phyloP scores from a whole-genome alignment of 2,113 vertebrate genomes.

The Rhynchopsitta pachyrhyncha region DNA sequence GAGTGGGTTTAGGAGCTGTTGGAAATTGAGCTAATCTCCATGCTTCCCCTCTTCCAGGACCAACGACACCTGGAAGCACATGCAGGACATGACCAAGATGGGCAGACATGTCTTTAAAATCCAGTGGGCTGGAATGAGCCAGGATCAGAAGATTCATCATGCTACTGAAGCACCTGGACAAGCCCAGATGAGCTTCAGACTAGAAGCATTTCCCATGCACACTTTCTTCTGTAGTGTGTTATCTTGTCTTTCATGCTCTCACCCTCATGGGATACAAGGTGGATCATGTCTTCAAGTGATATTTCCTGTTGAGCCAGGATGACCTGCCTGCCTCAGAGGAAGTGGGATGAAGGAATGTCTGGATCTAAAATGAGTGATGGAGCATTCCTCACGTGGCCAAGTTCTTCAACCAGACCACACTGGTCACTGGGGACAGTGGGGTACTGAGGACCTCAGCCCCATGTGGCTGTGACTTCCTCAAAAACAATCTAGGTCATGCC shows the following conservation, averaged over 20 bases:
- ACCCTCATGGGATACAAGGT: not conserved
- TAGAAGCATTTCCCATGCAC: not conserved
- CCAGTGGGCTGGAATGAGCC: not conserved
- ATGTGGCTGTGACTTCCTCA: not conserved
- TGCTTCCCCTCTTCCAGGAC: not conserved
- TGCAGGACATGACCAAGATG: not conserved
- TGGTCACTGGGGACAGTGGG: not conserved
- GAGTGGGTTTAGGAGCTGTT: not conserved
- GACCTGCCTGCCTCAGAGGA: not conserved
- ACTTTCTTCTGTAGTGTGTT: not conserved
- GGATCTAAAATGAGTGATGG: not conserved
- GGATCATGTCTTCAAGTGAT: not conserved
- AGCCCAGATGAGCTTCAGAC: not conserved
- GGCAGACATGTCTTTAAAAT: not conserved
- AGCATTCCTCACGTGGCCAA: not conserved
- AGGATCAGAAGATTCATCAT: not conserved
- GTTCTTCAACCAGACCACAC: not conserved
- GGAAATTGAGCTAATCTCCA: not conserved
- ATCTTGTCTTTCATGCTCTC: not conserved
- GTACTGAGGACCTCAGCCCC: not conserved
- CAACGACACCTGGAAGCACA: not conserved
- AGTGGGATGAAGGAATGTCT: slow-evolving; percentile 39
- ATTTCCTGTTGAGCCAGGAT: slow-evolving; percentile 27
- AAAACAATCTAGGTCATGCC: not conserved
- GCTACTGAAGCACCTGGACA: not conserved